A percentile compares a stretch with the other conserved stretches of the same genome.
phyloP scores from a whole-genome alignment of 1,140 invertebrate genomes.

The Drosophila sturtevanti region DNA sequence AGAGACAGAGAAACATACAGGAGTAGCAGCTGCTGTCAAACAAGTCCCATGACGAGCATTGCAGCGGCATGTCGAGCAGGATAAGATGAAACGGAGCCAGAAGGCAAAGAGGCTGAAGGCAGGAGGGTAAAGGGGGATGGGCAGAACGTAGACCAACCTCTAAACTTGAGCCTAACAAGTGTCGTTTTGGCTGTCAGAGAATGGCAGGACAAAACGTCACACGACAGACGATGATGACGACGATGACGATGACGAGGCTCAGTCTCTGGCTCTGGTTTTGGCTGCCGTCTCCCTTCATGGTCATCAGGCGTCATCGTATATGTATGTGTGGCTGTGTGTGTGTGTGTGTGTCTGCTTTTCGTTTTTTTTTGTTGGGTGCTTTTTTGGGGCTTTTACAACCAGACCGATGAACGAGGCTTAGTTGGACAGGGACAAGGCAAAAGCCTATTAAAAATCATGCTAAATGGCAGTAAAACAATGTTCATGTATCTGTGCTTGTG shows the following conservation, averaged over 20 bases:
- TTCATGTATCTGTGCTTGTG: conserved; percentile 30
- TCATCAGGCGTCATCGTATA: conserved; percentile 40
- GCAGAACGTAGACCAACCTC: conserved; percentile 17
- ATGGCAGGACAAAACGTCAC: conserved; percentile 30
- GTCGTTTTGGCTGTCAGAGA: conserved; percentile 68
- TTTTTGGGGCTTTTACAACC: conserved; percentile 41
- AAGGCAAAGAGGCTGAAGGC: not conserved
- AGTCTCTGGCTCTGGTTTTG: conserved; percentile 23
- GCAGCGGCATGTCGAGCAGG: conserved; percentile 56
- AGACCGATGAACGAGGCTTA: conserved; percentile 42
- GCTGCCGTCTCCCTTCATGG: conserved; percentile 33
- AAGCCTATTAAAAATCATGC: conserved; percentile 78
- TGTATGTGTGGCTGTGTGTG: conserved; percentile 16
- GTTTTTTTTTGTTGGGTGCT: not conserved
- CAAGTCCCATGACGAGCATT: conserved; percentile 71
- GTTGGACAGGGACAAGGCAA: conserved; percentile 47
- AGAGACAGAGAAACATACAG: not conserved
- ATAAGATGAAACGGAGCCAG: conserved; percentile 1
- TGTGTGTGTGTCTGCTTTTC: not conserved
- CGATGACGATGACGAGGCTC: conserved; percentile 5
- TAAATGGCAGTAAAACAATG: conserved; percentile 77
- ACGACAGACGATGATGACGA: not conserved
- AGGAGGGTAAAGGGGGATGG: not conserved
- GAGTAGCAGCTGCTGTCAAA: conserved; percentile 69
- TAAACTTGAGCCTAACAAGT: conserved; percentile 75